Conservation (phyloP, 2,113 vertebrate species). For the Athene noctua region DNA sequence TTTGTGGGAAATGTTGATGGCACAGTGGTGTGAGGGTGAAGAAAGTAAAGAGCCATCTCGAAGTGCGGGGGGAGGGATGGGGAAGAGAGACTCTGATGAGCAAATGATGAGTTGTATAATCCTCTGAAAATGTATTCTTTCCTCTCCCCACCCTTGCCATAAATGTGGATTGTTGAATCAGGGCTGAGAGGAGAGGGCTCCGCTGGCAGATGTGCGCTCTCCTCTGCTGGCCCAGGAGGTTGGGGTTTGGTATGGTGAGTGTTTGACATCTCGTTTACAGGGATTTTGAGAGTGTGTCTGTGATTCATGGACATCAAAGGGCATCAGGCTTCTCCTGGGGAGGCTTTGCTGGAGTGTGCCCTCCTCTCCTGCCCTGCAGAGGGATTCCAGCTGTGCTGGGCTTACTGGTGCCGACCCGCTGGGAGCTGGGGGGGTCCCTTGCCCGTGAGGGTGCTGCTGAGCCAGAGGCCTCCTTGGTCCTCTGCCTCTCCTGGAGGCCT, state of each 20-base stretch:
- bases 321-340: slow-evolving; percentile 38
- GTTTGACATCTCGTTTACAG: slow-evolving; percentile 71
- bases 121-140: slow-evolving; percentile 69
- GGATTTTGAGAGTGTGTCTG: slow-evolving; percentile 64
- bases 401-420: neutral
- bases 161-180: slow-evolving; percentile 63
- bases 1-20: neutral
- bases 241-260: slow-evolving; percentile 62
- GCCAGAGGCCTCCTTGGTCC: neutral
- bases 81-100: slow-evolving; percentile 35
- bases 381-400: slow-evolving; percentile 11
- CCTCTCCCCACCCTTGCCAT: slow-evolving; percentile 63
- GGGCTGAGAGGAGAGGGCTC: slow-evolving; percentile 63
- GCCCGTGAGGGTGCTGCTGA: neutral
- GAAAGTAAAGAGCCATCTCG: neutral
- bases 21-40: neutral
- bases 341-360: slow-evolving; percentile 36
- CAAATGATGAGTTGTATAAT: slow-evolving; percentile 65
- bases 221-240: slow-evolving; percentile 40
- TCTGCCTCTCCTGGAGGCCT: neutral
- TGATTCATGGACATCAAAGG: slow-evolving; percentile 72
- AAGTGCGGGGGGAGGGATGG: slow-evolving; percentile 18
- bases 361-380: slow-evolving; percentile 3
- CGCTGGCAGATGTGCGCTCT: slow-evolving; percentile 47
- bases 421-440: neutral